Percentiles rank a stretch among this genome's conserved stretches.
Conservation (phyloP, 1,140 invertebrate species). For the Triops cancriformis region DNA sequence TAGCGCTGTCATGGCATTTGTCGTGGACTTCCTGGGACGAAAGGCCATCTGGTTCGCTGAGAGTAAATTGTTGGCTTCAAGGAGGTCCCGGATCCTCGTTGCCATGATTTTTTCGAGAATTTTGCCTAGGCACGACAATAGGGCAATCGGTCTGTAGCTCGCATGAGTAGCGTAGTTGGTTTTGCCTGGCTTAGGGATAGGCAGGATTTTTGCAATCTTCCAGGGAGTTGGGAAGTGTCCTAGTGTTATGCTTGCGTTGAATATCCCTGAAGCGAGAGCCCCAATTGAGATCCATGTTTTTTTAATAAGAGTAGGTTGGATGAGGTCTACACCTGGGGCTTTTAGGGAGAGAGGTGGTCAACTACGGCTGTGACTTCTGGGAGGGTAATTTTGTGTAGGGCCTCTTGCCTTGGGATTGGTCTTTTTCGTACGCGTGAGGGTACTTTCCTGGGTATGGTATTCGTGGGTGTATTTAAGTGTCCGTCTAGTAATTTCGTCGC, state of each 20-base stretch:
- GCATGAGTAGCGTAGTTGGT: neutral
- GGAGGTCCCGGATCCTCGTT: neutral
- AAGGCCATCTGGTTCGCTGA: slow-evolving; percentile 9
- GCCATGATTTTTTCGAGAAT: slow-evolving; percentile 17
- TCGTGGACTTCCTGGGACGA: slow-evolving; percentile 13
- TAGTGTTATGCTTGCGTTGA: neutral
- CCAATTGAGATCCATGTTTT: neutral
- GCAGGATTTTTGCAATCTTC: slow-evolving; percentile 5
- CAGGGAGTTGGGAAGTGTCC: slow-evolving; percentile 15
- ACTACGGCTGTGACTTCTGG: no score
- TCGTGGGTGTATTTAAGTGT: neutral
- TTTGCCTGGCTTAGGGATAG: slow-evolving; percentile 12
- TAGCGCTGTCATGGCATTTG: neutral
- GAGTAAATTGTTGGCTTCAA: slow-evolving; percentile 8
- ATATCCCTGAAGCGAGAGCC: neutral
- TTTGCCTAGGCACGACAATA: slow-evolving; percentile 1
- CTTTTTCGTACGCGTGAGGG: no score
- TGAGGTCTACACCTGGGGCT: neutral
- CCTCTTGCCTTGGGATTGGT: no score
- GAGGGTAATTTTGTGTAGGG: no score
- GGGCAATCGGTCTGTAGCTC: slow-evolving; percentile 2
- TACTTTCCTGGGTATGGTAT: no score
- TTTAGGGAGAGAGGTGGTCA: neutral
- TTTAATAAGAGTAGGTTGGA: slow-evolving; percentile 8
- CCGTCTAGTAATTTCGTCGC: neutral